Evolutionary conservation across 64 coral and sea anemone genomes (phyloP).

Genomic region (Platygyra sinensis): DNA sequence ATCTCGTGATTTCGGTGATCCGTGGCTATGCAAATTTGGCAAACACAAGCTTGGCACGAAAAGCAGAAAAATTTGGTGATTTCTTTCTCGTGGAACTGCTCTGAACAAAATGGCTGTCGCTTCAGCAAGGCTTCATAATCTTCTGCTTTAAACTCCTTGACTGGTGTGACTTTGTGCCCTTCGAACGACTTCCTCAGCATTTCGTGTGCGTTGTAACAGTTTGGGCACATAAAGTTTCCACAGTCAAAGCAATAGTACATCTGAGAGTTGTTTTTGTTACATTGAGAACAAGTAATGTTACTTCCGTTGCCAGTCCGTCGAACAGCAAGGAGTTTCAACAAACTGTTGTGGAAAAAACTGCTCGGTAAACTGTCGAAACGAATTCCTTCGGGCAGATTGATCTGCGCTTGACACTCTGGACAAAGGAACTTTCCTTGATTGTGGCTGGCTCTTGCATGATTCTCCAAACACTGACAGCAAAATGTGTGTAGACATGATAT

Average conservation of each 20-base stretch:
- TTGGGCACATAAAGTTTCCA: background rate
- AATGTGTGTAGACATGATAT: constrained; percentile 11
- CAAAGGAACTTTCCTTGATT: constrained; percentile 2
- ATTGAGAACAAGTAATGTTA: too few species aligned
- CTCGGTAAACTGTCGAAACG: background rate
- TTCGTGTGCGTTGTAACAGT: background rate
- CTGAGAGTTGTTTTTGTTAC: too few species aligned
- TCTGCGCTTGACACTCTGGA: constrained; percentile 18
- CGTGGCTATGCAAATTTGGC: constrained; percentile 13
- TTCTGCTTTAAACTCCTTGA: background rate
- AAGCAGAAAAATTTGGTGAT: background rate
- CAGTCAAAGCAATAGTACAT: background rate
- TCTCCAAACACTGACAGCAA: background rate
- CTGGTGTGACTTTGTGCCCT: too few species aligned
- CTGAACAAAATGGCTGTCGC: constrained; percentile 2
- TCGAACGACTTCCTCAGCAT: too few species aligned
- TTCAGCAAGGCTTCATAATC: background rate
- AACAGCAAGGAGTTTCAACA: background rate
- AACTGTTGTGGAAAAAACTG: constrained; percentile 31
- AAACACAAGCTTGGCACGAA: background rate
- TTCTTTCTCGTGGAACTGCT: background rate
- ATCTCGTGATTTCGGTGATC: background rate
- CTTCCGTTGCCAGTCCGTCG: too few species aligned
- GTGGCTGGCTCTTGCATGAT: background rate
- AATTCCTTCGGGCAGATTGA: constrained; percentile 12